These are phyloP conservation scores for Sigmodon hispidus DNA, from an alignment of 2,113 vertebrate genomes.

Conservation along the genomic window DNA sequence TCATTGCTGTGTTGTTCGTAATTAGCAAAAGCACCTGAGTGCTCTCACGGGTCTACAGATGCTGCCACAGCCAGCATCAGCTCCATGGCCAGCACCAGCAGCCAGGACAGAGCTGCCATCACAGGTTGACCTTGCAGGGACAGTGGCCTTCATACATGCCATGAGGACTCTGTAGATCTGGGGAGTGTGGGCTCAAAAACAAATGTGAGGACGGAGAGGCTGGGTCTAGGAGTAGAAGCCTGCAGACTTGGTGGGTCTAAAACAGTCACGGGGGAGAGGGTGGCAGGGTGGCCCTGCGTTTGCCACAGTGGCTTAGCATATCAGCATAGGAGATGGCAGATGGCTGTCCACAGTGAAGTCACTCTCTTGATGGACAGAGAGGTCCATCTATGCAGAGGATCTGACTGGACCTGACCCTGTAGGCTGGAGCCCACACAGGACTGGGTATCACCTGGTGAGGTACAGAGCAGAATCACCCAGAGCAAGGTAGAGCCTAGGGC, in stretches of 20 bases:
- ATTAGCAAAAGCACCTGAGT: constrained; percentile 64
- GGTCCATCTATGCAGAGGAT: not conserved
- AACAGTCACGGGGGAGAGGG: no score
- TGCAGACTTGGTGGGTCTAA: no score
- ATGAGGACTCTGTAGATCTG: not conserved
- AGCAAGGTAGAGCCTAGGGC: not conserved
- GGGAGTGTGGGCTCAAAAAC: not conserved
- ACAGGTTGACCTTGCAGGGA: not conserved
- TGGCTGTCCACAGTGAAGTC: not conserved
- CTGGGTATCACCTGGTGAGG: not conserved
- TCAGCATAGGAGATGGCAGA: not conserved
- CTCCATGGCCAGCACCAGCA: not conserved
- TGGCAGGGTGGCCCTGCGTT: not conserved
- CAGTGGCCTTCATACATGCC: rapidly evolving
- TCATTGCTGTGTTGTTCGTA: constrained; percentile 32
- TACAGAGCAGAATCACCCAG: no score
- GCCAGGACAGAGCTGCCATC: not conserved
- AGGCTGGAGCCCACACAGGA: not conserved
- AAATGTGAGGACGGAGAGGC: not conserved
- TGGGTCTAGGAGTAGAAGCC: not conserved
- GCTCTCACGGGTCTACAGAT: not conserved
- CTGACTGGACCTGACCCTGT: not conserved
- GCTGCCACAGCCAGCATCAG: rapidly evolving
- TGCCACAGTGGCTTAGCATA: not conserved
- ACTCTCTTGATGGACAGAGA: not conserved